Evolutionary conservation across 2,797 vertebrate species (phyloP).

Genomic region (Lagodon rhomboides): DNA sequence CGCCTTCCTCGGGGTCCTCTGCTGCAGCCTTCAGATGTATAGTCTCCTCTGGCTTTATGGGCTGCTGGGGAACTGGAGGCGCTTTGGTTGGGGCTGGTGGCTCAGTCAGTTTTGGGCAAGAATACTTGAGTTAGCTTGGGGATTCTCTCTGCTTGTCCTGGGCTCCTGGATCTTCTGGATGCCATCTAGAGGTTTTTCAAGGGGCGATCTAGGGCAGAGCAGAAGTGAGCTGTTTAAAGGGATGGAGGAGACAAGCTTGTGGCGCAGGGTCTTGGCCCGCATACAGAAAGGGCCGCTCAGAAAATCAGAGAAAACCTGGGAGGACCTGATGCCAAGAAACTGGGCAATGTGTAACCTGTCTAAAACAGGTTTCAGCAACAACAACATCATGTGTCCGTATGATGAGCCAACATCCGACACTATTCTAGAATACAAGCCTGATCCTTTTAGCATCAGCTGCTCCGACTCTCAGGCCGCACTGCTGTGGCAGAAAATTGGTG

Average conservation of each 20-base stretch:
- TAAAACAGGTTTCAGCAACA: conserved; percentile 81
- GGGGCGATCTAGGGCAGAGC: conserved; percentile 35
- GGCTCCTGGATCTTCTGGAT: conserved; percentile 84
- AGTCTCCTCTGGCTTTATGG: conserved; percentile 92
- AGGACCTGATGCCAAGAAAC: conserved; percentile 89
- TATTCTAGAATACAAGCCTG: conserved; percentile 48
- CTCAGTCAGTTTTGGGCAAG: conserved; percentile 91
- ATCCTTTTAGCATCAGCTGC: conserved; percentile 57
- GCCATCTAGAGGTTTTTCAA: conserved; percentile 66
- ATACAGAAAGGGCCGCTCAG: conserved; percentile 71
- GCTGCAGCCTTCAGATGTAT: conserved; percentile 88
- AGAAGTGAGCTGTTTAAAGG: conserved; percentile 42
- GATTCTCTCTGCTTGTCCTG: conserved; percentile 83
- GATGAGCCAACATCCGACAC: conserved; percentile 74
- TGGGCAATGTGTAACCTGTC: conserved; percentile 82
- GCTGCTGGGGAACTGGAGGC: conserved; percentile 83
- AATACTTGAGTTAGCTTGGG: conserved; percentile 87
- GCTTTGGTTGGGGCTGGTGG: conserved; percentile 92
- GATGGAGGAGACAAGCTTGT: conserved; percentile 73
- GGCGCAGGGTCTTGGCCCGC: conserved; percentile 82
- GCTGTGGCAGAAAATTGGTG: conserved; percentile 78
- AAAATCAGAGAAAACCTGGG: conserved; percentile 73
- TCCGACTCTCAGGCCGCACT: conserved; percentile 66
- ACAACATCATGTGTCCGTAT: conserved; percentile 81
- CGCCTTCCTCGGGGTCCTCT: conserved; percentile 84